Percentiles rank a stretch among this genome's conserved stretches.
Conservation (phyloP, 2,113 vertebrate genomes). For the Rhodinocichla rosea region DNA sequence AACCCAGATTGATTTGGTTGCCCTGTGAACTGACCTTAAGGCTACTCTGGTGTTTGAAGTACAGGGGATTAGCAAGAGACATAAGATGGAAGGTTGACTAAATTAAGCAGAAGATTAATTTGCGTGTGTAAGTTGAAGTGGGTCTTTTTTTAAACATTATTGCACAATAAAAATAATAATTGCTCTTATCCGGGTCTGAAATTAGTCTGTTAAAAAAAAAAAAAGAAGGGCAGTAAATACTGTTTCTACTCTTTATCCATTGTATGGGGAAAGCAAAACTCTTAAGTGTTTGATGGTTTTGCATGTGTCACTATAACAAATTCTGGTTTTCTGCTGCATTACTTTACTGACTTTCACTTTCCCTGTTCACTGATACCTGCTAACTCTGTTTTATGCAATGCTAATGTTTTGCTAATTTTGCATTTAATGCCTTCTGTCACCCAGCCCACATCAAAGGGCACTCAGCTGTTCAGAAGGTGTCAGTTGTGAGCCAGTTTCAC, state of each 20-base stretch:
- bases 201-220: not conserved
- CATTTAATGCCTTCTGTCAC: conserved; percentile 15
- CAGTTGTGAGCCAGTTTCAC: conserved; percentile 14
- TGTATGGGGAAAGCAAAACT: not conserved
- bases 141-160: not conserved
- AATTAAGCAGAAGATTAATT: conserved; percentile 14
- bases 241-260: not conserved
- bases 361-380: not conserved
- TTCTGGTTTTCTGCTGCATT: not conserved
- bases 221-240: not conserved
- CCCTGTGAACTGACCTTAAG: not conserved
- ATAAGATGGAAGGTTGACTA: not conserved
- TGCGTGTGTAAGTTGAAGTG: not conserved
- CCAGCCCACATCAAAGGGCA: not conserved
- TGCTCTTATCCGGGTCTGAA: not conserved
- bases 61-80: not conserved
- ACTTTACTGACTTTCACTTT: conserved; percentile 6
- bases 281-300: not conserved
- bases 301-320: not conserved
- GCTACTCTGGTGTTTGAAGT: not conserved
- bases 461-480: not conserved
- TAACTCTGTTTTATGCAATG: conserved; percentile 17
- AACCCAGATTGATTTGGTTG: not conserved
- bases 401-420: conserved; percentile 48
- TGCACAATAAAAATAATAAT: not conserved